A percentile compares a stretch with the other conserved stretches of the same genome.
These are phyloP conservation scores for Microcebus jonahi DNA, from an alignment of 2,113 vertebrate genomes.

Conservation along the genomic window DNA sequence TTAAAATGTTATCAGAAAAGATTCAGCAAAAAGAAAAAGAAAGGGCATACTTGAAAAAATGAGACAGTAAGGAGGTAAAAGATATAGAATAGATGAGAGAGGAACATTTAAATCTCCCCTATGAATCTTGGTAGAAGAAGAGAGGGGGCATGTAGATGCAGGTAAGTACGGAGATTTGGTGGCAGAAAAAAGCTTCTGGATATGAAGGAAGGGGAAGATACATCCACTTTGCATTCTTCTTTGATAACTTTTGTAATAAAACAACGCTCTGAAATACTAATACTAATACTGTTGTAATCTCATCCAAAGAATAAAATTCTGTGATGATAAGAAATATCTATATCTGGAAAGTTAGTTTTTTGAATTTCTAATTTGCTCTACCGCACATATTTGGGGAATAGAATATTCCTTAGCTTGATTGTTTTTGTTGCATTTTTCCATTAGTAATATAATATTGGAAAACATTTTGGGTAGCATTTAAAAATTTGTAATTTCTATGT, in stretches of 20 bases:
- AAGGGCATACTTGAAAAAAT: not conserved
- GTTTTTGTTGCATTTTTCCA: not conserved
- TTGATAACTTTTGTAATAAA: not conserved
- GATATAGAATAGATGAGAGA: not conserved
- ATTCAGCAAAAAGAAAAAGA: not conserved
- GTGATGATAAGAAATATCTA: not conserved
- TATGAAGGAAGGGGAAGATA: not conserved
- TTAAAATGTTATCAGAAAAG: not conserved
- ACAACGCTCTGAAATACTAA: not conserved
- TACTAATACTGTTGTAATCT: not conserved
- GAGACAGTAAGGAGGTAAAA: not conserved
- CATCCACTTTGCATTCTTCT: not conserved
- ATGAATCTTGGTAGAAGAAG: not conserved
- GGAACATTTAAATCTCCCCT: not conserved
- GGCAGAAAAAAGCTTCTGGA: not conserved
- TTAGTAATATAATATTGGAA: not conserved
- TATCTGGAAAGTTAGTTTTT: not conserved
- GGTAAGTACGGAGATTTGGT: not conserved
- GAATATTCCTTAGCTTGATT: not conserved
- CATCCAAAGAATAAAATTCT: not conserved
- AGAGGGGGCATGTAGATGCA: not conserved
- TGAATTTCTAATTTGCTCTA: not conserved
- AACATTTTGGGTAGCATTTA: not conserved
- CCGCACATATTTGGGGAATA: not conserved
- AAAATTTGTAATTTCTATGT: not conserved